A percentile compares a stretch with the other conserved stretches of the same genome.
Conservation (phyloP, 2,888 invertebrate genomes). For the Drosophila demipolita region DNA sequence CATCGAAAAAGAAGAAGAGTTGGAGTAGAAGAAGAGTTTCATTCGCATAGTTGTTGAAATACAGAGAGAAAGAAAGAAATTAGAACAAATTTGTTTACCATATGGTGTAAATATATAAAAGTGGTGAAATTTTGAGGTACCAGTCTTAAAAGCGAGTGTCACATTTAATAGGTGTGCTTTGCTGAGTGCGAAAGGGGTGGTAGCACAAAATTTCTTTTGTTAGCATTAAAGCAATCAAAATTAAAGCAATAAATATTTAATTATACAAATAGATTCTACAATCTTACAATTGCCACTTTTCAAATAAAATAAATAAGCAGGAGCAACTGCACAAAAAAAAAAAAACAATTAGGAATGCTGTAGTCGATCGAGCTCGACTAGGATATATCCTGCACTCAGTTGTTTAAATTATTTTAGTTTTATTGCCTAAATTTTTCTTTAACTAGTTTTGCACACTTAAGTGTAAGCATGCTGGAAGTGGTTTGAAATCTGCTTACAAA, state of each 20-base stretch:
- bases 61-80: slow-evolving; percentile 57
- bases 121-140: not conserved
- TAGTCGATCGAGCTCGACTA: not conserved
- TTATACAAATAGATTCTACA: not conserved
- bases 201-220: not conserved
- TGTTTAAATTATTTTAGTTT: not conserved
- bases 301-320: not conserved
- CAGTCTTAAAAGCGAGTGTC: not conserved
- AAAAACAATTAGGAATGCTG: not conserved
- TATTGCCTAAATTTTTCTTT: not conserved
- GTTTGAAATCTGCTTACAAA: not conserved
- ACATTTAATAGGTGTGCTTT: not conserved
- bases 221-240: not conserved
- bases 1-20: slow-evolving; percentile 23
- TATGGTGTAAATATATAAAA: slow-evolving; percentile 23
- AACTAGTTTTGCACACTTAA: not conserved
- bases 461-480: not conserved
- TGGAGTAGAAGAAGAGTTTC: slow-evolving; percentile 12
- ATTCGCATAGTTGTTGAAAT: slow-evolving; percentile 47
- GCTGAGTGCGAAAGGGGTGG: not conserved
- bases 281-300: not conserved
- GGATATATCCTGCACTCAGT: not conserved
- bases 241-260: not conserved
- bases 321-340: not conserved
- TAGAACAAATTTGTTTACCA: slow-evolving; percentile 58